A percentile compares a stretch with the other conserved stretches of the same genome.
Conservation (phyloP, 2,888 invertebrate species). For the Pediacus dermestoides region DNA sequence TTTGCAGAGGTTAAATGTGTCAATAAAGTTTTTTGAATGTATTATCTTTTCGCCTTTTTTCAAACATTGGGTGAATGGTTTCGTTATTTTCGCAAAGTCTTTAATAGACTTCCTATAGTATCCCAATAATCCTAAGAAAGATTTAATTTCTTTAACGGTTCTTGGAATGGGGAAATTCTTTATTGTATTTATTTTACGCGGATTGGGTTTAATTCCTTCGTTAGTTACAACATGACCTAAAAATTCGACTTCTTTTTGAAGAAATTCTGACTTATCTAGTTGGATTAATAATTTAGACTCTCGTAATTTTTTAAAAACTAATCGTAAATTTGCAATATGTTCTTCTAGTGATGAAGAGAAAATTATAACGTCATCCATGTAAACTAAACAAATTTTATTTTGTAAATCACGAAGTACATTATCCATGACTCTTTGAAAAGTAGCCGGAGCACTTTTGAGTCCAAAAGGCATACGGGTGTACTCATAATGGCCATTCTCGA, state of each 20-base stretch:
- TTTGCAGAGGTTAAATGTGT: slow-evolving; percentile 19
- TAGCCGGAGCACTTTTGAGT: slow-evolving; percentile 29
- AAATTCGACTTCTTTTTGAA: slow-evolving; percentile 11
- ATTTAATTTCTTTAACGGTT: slow-evolving; percentile 12
- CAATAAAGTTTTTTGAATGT: slow-evolving; percentile 14
- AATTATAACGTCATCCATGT: slow-evolving; percentile 18
- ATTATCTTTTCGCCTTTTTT: slow-evolving; percentile 21
- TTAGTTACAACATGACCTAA: slow-evolving; percentile 14
- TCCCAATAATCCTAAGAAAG: slow-evolving; percentile 9
- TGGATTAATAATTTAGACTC: slow-evolving; percentile 5
- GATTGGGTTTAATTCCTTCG: slow-evolving; percentile 12
- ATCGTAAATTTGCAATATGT: slow-evolving; percentile 23
- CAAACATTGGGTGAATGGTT: slow-evolving; percentile 24
- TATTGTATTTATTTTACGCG: slow-evolving; percentile 4
- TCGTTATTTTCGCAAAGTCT: slow-evolving; percentile 22
- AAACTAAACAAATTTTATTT: slow-evolving; percentile 24
- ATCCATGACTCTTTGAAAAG: slow-evolving; percentile 9
- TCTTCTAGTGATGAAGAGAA: slow-evolving; percentile 25
- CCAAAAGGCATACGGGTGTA: slow-evolving; percentile 32
- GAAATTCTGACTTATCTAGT: slow-evolving; percentile 10
- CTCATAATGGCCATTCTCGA: slow-evolving; percentile 15
- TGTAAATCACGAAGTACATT: slow-evolving; percentile 53
- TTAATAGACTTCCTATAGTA: slow-evolving; percentile 15
- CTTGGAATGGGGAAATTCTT: slow-evolving; percentile 11
- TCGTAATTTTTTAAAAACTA: slow-evolving; percentile 23